Conservation (phyloP, 1,140 invertebrate genomes). For the fruit fly (Drosophila melanogaster) region Release_6_plus_ISO1_MT NC_004354.4:16517001-16517500, state of each 20-base stretch:
- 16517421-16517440: constrained; percentile 29
- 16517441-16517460: constrained; percentile 14
- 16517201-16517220: neutral
- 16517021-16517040: constrained; percentile 26
- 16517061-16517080: constrained; percentile 12
- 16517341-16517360: constrained; percentile 39
- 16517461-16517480: neutral
- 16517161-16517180: constrained; percentile 85
- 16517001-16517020: constrained; percentile 8
- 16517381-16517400: constrained; percentile 34
- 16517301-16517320: constrained; percentile 7
- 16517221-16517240: neutral
- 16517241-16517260: neutral
- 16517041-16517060: constrained; percentile 1
- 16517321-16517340: constrained; percentile 23
- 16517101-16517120: constrained; percentile 40
- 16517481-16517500: constrained; percentile 29
- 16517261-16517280: neutral
- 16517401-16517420: constrained; percentile 43
- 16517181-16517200: constrained; percentile 61
- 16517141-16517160: constrained; percentile 78
- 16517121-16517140: constrained; percentile 51
- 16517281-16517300: constrained; percentile 1
- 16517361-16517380: constrained; percentile 30
- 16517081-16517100: constrained; percentile 53